A percentile compares a stretch with the other conserved stretches of the same genome.
Evolutionary conservation across 2,888 invertebrate species (phyloP).

Genomic region (Steinernema hermaphroditum): DNA sequence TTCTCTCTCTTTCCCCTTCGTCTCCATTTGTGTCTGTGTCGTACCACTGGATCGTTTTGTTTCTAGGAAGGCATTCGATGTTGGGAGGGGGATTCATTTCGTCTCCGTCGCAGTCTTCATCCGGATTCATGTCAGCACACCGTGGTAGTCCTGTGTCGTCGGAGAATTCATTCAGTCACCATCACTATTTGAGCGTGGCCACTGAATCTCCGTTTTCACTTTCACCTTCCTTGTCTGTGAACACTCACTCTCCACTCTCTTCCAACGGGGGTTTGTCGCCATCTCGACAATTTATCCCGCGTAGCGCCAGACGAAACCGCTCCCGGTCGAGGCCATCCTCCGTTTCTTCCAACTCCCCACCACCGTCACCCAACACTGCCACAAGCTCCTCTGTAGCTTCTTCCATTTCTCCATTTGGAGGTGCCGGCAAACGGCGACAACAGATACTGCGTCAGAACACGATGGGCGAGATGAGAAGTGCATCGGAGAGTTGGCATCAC

Average conservation of each 20-base stretch:
- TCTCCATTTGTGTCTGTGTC: neutral
- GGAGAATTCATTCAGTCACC: constrained; percentile 3
- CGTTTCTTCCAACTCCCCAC: constrained; percentile 8
- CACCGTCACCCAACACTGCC: constrained; percentile 7
- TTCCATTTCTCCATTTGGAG: constrained; percentile 16
- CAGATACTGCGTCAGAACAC: constrained; percentile 14
- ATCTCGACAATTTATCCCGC: constrained; percentile 20
- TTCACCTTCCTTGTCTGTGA: constrained; percentile 16
- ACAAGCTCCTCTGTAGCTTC: constrained; percentile 17
- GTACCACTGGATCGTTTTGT: neutral
- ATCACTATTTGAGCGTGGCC: neutral
- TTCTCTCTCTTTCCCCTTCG: neutral
- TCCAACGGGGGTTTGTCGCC: constrained; percentile 31
- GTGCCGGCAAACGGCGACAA: neutral
- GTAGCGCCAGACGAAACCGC: constrained; percentile 15
- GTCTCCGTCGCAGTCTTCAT: constrained; percentile 12
- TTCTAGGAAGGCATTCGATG: constrained; percentile 7
- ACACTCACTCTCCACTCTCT: constrained; percentile 26
- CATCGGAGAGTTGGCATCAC: constrained; percentile 12
- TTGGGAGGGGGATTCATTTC: constrained; percentile 8
- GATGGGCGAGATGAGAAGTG: neutral
- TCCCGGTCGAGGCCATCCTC: constrained; percentile 27
- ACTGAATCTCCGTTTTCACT: constrained; percentile 12
- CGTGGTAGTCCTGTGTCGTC: neutral
- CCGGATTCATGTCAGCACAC: constrained; percentile 9